phyloP scores from a whole-genome alignment of 1,140 invertebrate genomes.

The Sinella curviseta region DNA sequence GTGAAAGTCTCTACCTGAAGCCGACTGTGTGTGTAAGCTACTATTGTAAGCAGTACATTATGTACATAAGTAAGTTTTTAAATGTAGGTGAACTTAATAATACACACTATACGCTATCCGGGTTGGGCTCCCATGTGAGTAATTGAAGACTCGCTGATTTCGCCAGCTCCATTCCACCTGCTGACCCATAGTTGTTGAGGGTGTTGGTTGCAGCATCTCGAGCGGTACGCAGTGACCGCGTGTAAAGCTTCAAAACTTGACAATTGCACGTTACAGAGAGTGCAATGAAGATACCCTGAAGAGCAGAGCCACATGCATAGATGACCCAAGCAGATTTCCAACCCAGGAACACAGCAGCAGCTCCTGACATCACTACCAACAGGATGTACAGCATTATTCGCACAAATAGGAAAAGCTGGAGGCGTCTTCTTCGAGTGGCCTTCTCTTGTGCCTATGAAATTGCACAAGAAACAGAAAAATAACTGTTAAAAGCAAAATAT shows the following conservation, averaged over 20 bases:
- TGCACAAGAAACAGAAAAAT: neutral
- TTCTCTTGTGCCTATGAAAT: slow-evolving; percentile 59
- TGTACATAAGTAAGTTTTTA: too few relatives aligned
- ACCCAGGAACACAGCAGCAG: slow-evolving; percentile 47
- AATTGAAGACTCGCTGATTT: slow-evolving; percentile 61
- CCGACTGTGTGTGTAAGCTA: too few relatives aligned
- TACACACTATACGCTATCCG: slow-evolving; percentile 50
- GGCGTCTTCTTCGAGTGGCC: slow-evolving; percentile 60
- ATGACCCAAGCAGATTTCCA: slow-evolving; percentile 53
- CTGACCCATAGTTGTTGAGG: slow-evolving; percentile 54
- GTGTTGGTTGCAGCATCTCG: slow-evolving; percentile 50
- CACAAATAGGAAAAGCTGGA: slow-evolving; percentile 64
- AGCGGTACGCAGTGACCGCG: slow-evolving; percentile 48
- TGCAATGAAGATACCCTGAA: slow-evolving; percentile 65
- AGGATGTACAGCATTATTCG: slow-evolving; percentile 59
- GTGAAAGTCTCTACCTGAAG: too few relatives aligned
- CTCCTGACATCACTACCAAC: slow-evolving; percentile 43
- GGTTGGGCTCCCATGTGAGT: slow-evolving; percentile 56
- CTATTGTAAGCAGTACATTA: too few relatives aligned
- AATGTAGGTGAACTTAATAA: too few relatives aligned
- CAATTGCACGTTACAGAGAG: slow-evolving; percentile 68
- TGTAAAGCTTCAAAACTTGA: slow-evolving; percentile 61
- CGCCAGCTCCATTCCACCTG: slow-evolving; percentile 59
- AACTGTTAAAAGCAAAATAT: neutral
- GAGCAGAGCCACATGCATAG: slow-evolving; percentile 57